A percentile compares a stretch with the other conserved stretches of the same genome.
These are phyloP conservation scores for Spheniscus mendiculus DNA, from an alignment of 2,113 vertebrate genomes.

Conservation along the genomic window DNA sequence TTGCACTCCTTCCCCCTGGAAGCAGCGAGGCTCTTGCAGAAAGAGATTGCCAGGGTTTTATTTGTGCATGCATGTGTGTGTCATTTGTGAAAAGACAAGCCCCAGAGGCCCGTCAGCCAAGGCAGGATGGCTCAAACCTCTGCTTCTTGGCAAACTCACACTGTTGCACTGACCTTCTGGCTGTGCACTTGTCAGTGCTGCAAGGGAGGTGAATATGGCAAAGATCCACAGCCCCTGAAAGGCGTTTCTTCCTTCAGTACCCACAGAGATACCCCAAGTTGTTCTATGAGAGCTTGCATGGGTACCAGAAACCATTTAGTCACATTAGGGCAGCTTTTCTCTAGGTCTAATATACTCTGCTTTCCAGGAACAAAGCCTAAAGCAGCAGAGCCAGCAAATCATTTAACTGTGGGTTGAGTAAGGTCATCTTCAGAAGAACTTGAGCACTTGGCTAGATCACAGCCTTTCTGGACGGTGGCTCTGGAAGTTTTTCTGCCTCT, in stretches of 20 bases:
- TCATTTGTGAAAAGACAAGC: constrained; percentile 6
- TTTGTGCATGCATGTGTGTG: not conserved
- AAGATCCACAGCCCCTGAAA: not conserved
- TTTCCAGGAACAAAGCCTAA: not conserved
- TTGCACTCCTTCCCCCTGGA: constrained; percentile 57
- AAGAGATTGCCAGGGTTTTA: constrained; percentile 39
- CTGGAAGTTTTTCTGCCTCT: not conserved
- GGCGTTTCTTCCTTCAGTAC: not conserved
- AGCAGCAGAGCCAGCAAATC: not conserved
- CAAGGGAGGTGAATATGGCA: not conserved
- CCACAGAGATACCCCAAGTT: not conserved
- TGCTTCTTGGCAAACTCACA: not conserved
- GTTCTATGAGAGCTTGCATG: fast-evolving
- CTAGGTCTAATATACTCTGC: not conserved
- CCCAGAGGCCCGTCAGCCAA: not conserved
- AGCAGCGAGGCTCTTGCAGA: constrained; percentile 15
- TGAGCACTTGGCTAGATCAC: not conserved
- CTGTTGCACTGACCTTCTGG: not conserved
- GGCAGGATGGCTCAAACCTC: not conserved
- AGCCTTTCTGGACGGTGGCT: not conserved
- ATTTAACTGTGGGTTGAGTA: not conserved
- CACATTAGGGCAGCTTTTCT: not conserved
- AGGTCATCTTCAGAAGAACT: not conserved
- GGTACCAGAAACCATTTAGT: not conserved
- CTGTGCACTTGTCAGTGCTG: not conserved